A percentile compares a stretch with the other conserved stretches of the same genome.
Evolutionary conservation across 2,888 invertebrate genomes (phyloP).

Genomic region (Smittia aterrima): DNA sequence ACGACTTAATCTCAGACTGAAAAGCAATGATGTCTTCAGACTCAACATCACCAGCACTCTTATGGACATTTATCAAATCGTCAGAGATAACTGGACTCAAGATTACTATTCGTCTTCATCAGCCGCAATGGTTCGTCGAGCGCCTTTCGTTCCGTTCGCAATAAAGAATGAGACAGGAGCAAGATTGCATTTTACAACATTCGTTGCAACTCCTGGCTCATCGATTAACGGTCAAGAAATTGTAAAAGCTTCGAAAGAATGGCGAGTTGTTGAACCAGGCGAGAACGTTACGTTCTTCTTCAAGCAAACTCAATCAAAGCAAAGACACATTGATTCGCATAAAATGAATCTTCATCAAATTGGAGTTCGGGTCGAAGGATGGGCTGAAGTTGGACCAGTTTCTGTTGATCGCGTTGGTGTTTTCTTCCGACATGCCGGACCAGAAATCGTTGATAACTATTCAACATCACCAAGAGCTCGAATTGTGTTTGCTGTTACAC

Average conservation of each 20-base stretch:
- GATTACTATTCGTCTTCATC: slow-evolving; percentile 62
- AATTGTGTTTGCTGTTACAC: slow-evolving; percentile 84
- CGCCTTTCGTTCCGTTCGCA: slow-evolving; percentile 93
- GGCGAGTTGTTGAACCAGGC: slow-evolving; percentile 71
- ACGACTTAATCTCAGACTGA: slow-evolving; percentile 62
- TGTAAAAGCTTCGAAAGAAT: slow-evolving; percentile 55
- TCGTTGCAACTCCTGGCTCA: slow-evolving; percentile 66
- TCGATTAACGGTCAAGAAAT: slow-evolving; percentile 44
- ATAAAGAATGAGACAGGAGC: slow-evolving; percentile 90
- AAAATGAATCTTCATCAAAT: slow-evolving; percentile 81
- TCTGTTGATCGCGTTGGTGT: slow-evolving; percentile 94
- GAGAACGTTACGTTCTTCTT: slow-evolving; percentile 84
- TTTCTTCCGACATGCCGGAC: slow-evolving; percentile 74
- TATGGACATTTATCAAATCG: slow-evolving; percentile 76
- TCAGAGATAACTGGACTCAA: slow-evolving; percentile 82
- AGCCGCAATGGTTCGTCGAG: slow-evolving; percentile 62
- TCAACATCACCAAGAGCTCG: slow-evolving; percentile 60
- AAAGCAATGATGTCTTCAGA: slow-evolving; percentile 73
- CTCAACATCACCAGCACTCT: slow-evolving; percentile 87
- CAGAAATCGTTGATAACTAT: slow-evolving; percentile 47
- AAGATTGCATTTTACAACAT: slow-evolving; percentile 79
- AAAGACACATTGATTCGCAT: slow-evolving; percentile 71
- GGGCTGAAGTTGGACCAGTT: slow-evolving; percentile 82
- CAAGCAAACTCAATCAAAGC: slow-evolving; percentile 66
- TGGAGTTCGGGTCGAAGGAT: slow-evolving; percentile 84